Percentiles rank a stretch among this genome's conserved stretches.
phyloP scores from a whole-genome alignment of 2,113 vertebrate genomes.

The Equus przewalskii region DNA sequence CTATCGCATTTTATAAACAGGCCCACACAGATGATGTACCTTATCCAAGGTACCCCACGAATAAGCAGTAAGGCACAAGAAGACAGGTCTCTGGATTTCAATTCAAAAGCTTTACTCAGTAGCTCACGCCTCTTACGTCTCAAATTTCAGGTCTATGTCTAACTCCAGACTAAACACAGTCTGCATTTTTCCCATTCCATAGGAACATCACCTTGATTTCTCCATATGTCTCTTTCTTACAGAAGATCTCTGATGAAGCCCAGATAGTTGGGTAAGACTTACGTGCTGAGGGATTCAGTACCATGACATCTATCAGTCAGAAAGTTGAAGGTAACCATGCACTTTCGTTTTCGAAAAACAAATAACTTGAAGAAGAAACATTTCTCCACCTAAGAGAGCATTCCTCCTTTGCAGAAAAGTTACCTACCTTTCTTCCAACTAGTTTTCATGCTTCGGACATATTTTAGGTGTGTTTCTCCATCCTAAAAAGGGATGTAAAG shows the following conservation, averaged over 20 bases:
- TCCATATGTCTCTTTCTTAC: not conserved
- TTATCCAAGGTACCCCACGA: not conserved
- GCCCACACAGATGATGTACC: not conserved
- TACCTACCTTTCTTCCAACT: not conserved
- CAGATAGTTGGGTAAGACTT: not conserved
- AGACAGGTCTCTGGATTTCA: constrained; percentile 27
- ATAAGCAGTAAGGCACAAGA: not conserved
- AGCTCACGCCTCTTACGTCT: constrained; percentile 27
- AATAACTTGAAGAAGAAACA: constrained; percentile 6
- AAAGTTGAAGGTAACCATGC: not conserved
- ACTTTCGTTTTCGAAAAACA: not conserved
- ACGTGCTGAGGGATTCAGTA: not conserved
- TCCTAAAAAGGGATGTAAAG: not conserved
- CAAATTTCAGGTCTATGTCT: constrained; percentile 71
- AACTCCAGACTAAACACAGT: constrained; percentile 83
- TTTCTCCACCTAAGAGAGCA: not conserved
- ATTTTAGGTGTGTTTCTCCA: not conserved
- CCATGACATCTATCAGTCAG: constrained; percentile 39
- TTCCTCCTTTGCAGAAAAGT: not conserved
- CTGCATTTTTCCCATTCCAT: constrained; percentile 80
- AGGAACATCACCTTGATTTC: constrained; percentile 65
- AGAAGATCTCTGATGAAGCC: constrained; percentile 1
- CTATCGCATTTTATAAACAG: not conserved
- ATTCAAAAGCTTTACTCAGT: constrained; percentile 42
- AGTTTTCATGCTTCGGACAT: not conserved